Conservation (phyloP, 2,113 vertebrate species). For the Perca fluviatilis region DNA sequence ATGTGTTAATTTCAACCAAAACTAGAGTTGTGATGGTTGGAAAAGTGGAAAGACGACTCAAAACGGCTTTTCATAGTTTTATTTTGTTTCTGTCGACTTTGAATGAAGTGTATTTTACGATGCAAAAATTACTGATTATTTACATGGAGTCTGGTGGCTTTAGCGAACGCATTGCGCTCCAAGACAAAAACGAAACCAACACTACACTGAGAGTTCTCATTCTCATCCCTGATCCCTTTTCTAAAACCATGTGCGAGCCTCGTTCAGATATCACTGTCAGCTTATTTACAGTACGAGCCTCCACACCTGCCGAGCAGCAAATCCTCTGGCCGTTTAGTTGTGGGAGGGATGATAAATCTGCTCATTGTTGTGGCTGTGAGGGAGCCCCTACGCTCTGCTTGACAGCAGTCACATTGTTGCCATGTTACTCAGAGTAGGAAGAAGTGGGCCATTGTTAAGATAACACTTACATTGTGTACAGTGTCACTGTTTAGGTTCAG, state of each 20-base stretch:
- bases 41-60: too few species aligned
- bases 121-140: too few species aligned
- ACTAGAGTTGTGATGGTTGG: too few species aligned
- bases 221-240: neutral
- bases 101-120: too few species aligned
- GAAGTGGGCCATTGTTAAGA: constrained; percentile 50
- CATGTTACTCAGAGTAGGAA: constrained; percentile 26
- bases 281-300: constrained; percentile 43
- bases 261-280: constrained; percentile 35
- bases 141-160: too few species aligned
- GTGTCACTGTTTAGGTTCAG: constrained; percentile 19
- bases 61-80: too few species aligned
- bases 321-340: constrained; percentile 19
- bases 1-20: too few species aligned
- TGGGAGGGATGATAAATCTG: constrained; percentile 42
- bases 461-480: constrained; percentile 33
- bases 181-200: neutral
- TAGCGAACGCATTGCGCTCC: neutral
- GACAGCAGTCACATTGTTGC: constrained; percentile 45
- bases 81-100: too few species aligned
- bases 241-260: constrained; percentile 17
- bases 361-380: constrained; percentile 47
- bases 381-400: constrained; percentile 11
- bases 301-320: constrained; percentile 46
- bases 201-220: neutral